Percentiles rank a stretch among this genome's conserved stretches.
Evolutionary conservation across 2,888 invertebrate genomes (phyloP).

Genomic region (Drosophila sordidula): DNA sequence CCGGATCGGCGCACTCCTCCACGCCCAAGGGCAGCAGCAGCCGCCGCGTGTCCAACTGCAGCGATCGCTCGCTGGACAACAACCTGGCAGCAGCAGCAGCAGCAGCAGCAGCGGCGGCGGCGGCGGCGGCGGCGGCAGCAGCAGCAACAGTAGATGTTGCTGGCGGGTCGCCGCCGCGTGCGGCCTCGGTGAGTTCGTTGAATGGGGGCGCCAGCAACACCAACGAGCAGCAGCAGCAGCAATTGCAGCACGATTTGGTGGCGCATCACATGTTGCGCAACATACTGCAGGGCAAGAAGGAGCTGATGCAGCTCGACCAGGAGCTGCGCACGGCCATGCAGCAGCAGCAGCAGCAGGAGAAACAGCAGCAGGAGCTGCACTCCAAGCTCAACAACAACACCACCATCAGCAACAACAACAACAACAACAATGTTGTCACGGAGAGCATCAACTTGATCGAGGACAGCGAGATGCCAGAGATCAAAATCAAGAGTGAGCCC

Average conservation of each 20-base stretch:
- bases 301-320: conserved; percentile 91
- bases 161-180: conserved; percentile 72
- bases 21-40: conserved; percentile 64
- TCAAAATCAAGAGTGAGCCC: conserved; percentile 84
- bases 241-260: conserved; percentile 85
- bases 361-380: conserved; percentile 80
- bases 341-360: conserved; percentile 81
- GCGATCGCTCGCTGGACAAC: conserved; percentile 85
- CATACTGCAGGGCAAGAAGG: conserved; percentile 95
- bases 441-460: conserved; percentile 85
- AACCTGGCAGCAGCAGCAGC: conserved; percentile 25
- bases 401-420: conserved; percentile 65
- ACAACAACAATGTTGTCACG: conserved; percentile 43
- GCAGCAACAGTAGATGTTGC: conserved; percentile 81
- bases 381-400: conserved; percentile 68
- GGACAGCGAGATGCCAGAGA: conserved; percentile 74
- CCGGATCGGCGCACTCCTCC: conserved; percentile 62
- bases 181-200: conserved; percentile 61
- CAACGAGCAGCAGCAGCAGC: conserved; percentile 72
- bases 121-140: conserved; percentile 81
- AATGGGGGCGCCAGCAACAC: conserved; percentile 50
- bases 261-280: conserved; percentile 95
- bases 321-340: conserved; percentile 87
- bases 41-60: conserved; percentile 80
- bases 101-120: conserved; percentile 73